Evolutionary conservation across 2,888 invertebrate species (phyloP).

Genomic region (Iphiclides podalirius): DNA sequence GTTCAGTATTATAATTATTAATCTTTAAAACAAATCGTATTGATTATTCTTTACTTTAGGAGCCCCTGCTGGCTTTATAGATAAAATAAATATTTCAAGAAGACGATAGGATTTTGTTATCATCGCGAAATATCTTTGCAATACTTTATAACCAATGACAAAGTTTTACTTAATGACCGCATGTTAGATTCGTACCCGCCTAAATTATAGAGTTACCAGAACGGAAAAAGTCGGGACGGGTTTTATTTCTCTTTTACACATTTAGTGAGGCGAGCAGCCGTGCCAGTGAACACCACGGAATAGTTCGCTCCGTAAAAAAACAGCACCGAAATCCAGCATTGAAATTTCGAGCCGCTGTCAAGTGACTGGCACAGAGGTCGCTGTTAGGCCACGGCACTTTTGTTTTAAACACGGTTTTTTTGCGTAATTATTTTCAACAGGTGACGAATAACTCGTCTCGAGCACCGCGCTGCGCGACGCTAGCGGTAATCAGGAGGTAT

Average conservation of each 20-base stretch:
- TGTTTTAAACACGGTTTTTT: constrained; percentile 74
- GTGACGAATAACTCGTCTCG: constrained; percentile 76
- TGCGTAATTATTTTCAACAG: constrained; percentile 80
- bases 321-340: constrained; percentile 18
- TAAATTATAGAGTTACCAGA: constrained; percentile 12
- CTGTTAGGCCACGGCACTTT: constrained; percentile 60
- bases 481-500: constrained; percentile 28
- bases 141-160: no score
- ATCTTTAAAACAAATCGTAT: no score
- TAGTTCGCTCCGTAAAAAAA: constrained; percentile 18
- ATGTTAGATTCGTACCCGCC: constrained; percentile 4
- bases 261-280: constrained; percentile 13
- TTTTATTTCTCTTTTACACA: constrained; percentile 18
- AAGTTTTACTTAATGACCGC: no score
- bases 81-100: no score
- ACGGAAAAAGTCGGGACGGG: constrained; percentile 13
- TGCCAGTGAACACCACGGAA: constrained; percentile 15
- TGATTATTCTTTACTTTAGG: no score
- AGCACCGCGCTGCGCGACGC: constrained; percentile 67
- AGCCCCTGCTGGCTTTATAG: no score
- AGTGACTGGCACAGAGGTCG: constrained; percentile 66
- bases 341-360: constrained; percentile 45
- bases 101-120: no score
- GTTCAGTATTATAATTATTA: no score
- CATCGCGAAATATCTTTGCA: no score